Percentiles rank a stretch among this genome's conserved stretches.
phyloP scores from a whole-genome alignment of 1,140 invertebrate genomes.

The Drosophila suzukii region DNA sequence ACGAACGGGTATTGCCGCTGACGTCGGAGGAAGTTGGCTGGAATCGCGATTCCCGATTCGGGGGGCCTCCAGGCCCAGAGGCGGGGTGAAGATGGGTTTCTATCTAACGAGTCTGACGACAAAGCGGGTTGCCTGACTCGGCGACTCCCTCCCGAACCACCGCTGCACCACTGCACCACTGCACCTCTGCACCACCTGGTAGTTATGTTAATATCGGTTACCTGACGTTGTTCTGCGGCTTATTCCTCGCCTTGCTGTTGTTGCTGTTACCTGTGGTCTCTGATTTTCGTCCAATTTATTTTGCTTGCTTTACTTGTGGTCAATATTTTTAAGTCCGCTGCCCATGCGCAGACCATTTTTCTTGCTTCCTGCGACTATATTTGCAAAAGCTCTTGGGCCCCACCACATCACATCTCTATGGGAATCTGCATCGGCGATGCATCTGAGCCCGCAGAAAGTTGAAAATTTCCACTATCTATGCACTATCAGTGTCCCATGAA shows the following conservation, averaged over 20 bases:
- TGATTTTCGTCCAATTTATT: constrained; percentile 54
- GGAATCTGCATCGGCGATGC: constrained; percentile 27
- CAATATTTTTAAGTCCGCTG: constrained; percentile 45
- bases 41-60: not conserved
- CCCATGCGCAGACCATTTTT: constrained; percentile 41
- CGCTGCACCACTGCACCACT: constrained; percentile 1
- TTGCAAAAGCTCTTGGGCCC: constrained; percentile 11
- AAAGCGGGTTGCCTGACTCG: constrained; percentile 58
- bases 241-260: constrained; percentile 21
- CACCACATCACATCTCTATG: constrained; percentile 15
- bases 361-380: constrained; percentile 45
- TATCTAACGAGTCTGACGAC: constrained; percentile 76
- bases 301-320: constrained; percentile 47
- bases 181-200: constrained; percentile 40
- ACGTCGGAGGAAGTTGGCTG: constrained; percentile 40
- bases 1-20: constrained; percentile 49
- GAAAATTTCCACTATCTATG: constrained; percentile 37
- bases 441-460: constrained; percentile 36
- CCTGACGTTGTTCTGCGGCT: constrained; percentile 39
- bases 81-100: constrained; percentile 48
- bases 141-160: not conserved
- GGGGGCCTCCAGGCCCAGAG: not conserved
- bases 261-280: constrained; percentile 26
- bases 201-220: constrained; percentile 77
- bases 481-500: constrained; percentile 50